A percentile compares a stretch with the other conserved stretches of the same genome.
Evolutionary conservation across 2,797 vertebrate genomes (phyloP).

Genomic region (Silurus aristotelis): DNA sequence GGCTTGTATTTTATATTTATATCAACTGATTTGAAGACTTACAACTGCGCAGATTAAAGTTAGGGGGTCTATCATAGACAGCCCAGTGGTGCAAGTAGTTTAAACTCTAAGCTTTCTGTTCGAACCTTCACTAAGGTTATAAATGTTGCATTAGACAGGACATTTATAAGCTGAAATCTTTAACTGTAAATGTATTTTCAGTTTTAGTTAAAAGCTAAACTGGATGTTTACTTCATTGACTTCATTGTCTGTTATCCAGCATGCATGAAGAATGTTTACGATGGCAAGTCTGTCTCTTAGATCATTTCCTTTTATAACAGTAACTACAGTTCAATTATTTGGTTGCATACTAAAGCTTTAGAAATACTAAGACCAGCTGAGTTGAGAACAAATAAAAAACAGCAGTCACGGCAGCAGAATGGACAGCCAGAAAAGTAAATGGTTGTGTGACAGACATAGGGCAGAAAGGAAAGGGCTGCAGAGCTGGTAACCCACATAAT

Average conservation of each 20-base stretch:
- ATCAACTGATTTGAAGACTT: neutral
- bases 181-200: neutral
- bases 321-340: neutral
- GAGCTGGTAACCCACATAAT: constrained; percentile 15
- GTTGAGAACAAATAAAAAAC: neutral
- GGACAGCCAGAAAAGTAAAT: neutral
- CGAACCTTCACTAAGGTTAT: neutral
- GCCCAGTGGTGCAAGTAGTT: neutral
- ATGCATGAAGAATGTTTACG: neutral
- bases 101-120: neutral
- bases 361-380: neutral
- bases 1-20: neutral
- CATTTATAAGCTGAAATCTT: neutral
- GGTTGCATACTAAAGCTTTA: neutral
- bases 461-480: neutral
- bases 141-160: neutral
- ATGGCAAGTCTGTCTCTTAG: neutral
- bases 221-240: neutral
- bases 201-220: neutral
- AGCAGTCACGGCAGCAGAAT: neutral
- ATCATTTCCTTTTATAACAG: constrained; percentile 2
- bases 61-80: neutral
- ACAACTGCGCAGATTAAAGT: neutral
- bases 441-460: neutral
- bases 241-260: neutral